A percentile compares a stretch with the other conserved stretches of the same genome.
Evolutionary conservation across 2,113 vertebrate species (phyloP).

Genomic region (Fukomys damarensis): DNA sequence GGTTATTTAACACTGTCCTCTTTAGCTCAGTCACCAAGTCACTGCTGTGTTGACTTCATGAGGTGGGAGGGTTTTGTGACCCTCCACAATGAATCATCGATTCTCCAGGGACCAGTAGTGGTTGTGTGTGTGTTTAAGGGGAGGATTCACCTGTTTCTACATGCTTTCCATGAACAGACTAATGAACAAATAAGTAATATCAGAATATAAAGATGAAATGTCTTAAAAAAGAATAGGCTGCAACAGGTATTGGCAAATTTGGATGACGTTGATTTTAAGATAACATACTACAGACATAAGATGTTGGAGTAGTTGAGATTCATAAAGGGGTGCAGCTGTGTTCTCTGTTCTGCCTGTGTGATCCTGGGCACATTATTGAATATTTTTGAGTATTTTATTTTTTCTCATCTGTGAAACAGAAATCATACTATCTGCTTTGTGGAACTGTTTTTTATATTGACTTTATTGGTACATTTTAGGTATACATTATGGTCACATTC

Average conservation of each 20-base stretch:
- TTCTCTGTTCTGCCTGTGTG: background rate
- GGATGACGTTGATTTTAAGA: background rate
- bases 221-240: background rate
- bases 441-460: background rate
- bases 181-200: slow-evolving; percentile 47
- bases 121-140: background rate
- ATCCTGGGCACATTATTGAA: background rate
- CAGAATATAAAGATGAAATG: background rate
- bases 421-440: background rate
- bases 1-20: slow-evolving; percentile 53
- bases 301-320: background rate
- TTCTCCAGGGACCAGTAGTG: background rate
- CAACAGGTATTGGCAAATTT: background rate
- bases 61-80: background rate
- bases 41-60: background rate
- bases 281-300: background rate
- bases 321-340: background rate
- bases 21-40: slow-evolving; percentile 31
- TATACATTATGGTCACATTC: too few relatives aligned
- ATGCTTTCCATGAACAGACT: slow-evolving; percentile 4
- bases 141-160: background rate
- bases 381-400: background rate
- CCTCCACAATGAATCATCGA: background rate
- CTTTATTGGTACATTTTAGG: too few relatives aligned
- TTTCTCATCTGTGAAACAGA: slow-evolving; percentile 4